Evolutionary conservation across 2,797 vertebrate species (phyloP), one percentile per base, ranked within the genome.

Genomic region (Distichodus sexfasciatus): DNA sequence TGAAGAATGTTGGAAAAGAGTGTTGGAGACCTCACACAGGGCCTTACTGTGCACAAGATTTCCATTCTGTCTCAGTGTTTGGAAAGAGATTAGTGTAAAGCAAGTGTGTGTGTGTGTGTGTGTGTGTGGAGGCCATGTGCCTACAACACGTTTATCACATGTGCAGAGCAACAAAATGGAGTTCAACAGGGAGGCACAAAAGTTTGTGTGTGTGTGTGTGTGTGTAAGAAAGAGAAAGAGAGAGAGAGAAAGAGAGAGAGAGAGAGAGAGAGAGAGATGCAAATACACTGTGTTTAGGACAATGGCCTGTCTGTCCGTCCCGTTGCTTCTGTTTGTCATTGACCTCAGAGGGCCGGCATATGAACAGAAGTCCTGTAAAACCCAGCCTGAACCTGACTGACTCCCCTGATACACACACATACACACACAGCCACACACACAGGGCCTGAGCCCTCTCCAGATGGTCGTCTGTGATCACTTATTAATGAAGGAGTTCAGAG

Each of bases 391-490:
- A 44, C 50, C 66, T 57, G 35, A 12, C 19, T 44, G 59, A 58
- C 46, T 38, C 44, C 11, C 7, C 11, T 12, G n/a, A 31, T 31
- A 29, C 1, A 44, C 44, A 54, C 35, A 19, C 54, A 31, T 44
- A 9, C 60, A 55, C 60, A 60, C 41, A 57, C 62, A 53, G 63
- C 47, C 64, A 72, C 55, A 65, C 14, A 48, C 62, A 51, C 33
- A 59, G 71, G 78, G 77, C 74, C 80, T 69, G 60, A 83, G 87
- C 88, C 87, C 76, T 84, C 86, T 94, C 93, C 94, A 96, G 92
- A 94, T 92, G 90, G 92, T 86, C 86, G 67, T 81, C 86, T 94
- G 85, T 94, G 94, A 93, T 92, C 92, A 94, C 94, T 94, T 86
- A 94, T 91, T 93, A 92, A 92, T 91, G 88, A 93, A 88, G 86